Base-by-base conservation (phyloP, 2,113 vertebrate species). In the Lepus timidus region DNA sequence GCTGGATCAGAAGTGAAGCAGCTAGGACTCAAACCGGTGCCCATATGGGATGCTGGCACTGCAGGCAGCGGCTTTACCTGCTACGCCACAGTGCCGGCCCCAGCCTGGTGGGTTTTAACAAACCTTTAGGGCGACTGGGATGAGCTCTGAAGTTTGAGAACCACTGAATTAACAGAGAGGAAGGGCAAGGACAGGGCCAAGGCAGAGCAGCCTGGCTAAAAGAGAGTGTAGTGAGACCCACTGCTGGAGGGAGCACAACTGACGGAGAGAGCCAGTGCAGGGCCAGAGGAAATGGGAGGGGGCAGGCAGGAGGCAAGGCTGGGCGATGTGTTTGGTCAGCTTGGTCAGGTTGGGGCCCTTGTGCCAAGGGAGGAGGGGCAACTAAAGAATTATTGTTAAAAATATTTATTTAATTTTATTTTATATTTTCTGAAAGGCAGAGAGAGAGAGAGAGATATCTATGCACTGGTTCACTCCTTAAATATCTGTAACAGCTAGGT, bases 241-340 rank as follows among this genome's bases (percentile, higher is more conserved):
- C 81, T 36, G 33, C 64, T 67, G 49, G 55, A 36, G 16, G 39
- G 58, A 17, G 62, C 16, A 16, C 9, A 58, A 33, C 14, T 1
- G 17, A 0, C 6, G 22, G 2, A 16, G 5, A 31, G n/a, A 6
- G 22, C 9, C 44, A 7, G 44, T 23, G 7, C 68, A 39, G 33
- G 23, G 52, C 12, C 73, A 14, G 23, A 19, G 62, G 20, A 36
- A 31, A 65, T 5, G 27, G 29, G 58, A 36, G 31, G 23, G 73
- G 75, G 29, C 61, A 10, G 31, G 25, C 3, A 6, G 23, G 29
- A 20, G 4, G 67, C 3, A 1, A 61, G 22, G 36, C 55, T 73
- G 64, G 52, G 36, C 55, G 36, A 13, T 8, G 13, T 16, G 16
- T 31, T 27, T 6, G 22, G 61, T 31, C 67, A 31, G 6, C 12